Evolutionary conservation across 2,113 vertebrate genomes (phyloP).

Genomic region (Barbus barbus): DNA sequence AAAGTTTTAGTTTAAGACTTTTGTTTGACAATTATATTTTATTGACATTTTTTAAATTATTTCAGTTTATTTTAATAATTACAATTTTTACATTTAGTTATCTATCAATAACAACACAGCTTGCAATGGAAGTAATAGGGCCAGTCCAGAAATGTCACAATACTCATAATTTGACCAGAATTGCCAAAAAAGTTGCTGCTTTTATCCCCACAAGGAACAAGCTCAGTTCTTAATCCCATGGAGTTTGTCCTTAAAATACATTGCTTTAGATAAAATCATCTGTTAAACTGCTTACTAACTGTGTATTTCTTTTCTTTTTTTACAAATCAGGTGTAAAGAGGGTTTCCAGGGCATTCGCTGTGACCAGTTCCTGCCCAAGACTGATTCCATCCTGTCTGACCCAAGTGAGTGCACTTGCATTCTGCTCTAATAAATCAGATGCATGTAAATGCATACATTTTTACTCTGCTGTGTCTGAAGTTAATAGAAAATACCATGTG

Average conservation of each 20-base stretch:
- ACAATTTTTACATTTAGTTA: neutral
- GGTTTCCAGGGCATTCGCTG: constrained; percentile 98
- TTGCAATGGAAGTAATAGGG: neutral
- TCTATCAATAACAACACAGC: neutral
- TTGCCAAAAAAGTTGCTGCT: neutral
- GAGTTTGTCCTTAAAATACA: neutral
- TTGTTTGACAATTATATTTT: neutral
- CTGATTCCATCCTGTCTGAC: constrained; percentile 96
- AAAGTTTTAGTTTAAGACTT: neutral
- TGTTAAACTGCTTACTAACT: neutral
- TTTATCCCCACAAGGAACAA: neutral
- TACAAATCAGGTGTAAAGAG: constrained; percentile 89
- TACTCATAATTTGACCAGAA: neutral
- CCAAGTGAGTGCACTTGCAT: constrained; percentile 83
- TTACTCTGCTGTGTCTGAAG: neutral
- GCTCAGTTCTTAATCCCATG: neutral
- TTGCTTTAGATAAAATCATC: neutral
- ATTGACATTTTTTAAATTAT: neutral
- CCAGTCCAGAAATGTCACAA: neutral
- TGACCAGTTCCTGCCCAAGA: constrained; percentile 98
- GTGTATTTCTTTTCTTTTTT: constrained; percentile 15
- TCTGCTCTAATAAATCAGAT: neutral
- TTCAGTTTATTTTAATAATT: neutral
- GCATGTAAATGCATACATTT: constrained; percentile 1
- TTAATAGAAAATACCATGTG: neutral